Conservation (phyloP, 2,797 vertebrate genomes). For the Lagodon rhomboides region DNA sequence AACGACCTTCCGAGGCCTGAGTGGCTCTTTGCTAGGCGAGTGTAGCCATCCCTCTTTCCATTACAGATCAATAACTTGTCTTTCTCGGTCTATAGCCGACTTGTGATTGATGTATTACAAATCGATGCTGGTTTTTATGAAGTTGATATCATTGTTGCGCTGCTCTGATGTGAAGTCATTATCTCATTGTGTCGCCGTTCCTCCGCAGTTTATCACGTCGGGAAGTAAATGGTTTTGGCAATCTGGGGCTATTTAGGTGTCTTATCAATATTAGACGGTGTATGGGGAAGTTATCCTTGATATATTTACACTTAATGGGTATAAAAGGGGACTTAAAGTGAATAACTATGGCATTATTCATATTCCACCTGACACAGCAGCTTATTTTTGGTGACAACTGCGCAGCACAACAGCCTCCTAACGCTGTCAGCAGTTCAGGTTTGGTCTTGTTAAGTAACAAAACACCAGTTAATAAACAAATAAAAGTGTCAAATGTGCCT, state of each 20-base stretch:
- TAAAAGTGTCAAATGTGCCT: constrained; percentile 12
- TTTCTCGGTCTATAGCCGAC: constrained; percentile 25
- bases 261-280: background rate
- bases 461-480: constrained; percentile 17
- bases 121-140: constrained; percentile 53
- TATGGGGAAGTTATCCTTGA: background rate
- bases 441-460: constrained; percentile 18
- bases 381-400: background rate
- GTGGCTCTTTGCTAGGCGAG: constrained; percentile 4
- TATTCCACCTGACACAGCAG: background rate
- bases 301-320: background rate
- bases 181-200: constrained; percentile 13
- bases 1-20: background rate
- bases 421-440: constrained; percentile 7
- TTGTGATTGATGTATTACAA: constrained; percentile 53
- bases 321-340: background rate
- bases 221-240: constrained; percentile 4
- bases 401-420: background rate
- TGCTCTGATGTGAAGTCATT: background rate
- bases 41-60: constrained; percentile 19
- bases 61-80: constrained; percentile 59
- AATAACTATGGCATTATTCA: constrained; percentile 8
- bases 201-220: constrained; percentile 25
- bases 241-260: background rate
- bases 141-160: constrained; percentile 30